A percentile compares a stretch with the other conserved stretches of the same genome.
Conservation (phyloP, 2,888 invertebrate genomes). For the Trachelus iudaicus region DNA sequence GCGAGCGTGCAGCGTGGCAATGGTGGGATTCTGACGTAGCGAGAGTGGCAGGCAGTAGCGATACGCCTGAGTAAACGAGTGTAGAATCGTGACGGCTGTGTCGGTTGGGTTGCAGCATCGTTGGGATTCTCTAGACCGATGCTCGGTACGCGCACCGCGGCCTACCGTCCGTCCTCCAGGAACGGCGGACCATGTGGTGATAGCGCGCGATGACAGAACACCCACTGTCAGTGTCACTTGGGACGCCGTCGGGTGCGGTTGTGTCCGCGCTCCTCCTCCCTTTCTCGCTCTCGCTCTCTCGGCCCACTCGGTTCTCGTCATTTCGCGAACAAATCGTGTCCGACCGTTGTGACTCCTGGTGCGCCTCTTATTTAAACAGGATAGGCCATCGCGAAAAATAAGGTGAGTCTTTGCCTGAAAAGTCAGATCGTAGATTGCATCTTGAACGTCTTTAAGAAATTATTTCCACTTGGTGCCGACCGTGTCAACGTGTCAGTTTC, state of each 20-base stretch:
- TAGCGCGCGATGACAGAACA: slow-evolving; percentile 56
- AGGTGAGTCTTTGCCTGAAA: neutral
- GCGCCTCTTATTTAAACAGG: neutral
- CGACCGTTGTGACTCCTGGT: neutral
- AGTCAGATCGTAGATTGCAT: too few species aligned
- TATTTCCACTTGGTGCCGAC: too few species aligned
- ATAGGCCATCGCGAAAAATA: neutral
- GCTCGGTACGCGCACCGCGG: neutral
- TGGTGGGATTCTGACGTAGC: too few species aligned
- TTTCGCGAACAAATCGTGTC: neutral
- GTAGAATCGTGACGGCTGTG: neutral
- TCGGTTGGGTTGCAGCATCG: slow-evolving; percentile 31
- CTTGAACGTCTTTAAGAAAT: too few species aligned
- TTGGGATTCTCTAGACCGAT: neutral
- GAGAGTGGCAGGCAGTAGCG: too few species aligned
- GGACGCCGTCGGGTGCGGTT: slow-evolving; percentile 30
- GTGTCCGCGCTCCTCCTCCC: neutral
- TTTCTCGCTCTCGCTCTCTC: neutral
- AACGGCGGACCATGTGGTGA: slow-evolving; percentile 45
- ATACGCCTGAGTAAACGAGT: too few species aligned
- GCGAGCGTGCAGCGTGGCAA: slow-evolving; percentile 10
- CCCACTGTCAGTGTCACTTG: slow-evolving; percentile 63
- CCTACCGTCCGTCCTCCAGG: neutral
- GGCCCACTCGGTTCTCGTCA: neutral
- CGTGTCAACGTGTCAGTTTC: too few species aligned